Conservation (phyloP, 2,113 vertebrate genomes). For the Pangasianodon gigas region DNA sequence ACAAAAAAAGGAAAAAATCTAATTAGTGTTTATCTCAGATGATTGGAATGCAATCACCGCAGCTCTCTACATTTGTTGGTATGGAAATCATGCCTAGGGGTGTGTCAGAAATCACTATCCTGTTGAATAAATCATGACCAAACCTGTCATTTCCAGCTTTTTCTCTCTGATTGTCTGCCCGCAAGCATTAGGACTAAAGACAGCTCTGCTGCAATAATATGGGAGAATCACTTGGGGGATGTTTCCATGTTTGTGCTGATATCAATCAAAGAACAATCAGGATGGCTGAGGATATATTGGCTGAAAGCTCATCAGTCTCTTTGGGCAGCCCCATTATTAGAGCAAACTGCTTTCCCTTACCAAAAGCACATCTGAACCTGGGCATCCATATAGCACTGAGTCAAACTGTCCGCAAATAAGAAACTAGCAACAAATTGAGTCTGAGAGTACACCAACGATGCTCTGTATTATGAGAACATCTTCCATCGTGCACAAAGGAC, state of each 20-base stretch:
- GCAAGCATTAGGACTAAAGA: constrained; percentile 53
- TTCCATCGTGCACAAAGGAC: neutral
- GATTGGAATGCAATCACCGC: constrained; percentile 79
- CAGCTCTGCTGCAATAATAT: constrained; percentile 46
- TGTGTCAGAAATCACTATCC: constrained; percentile 58
- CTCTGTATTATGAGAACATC: neutral
- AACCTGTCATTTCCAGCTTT: constrained; percentile 60
- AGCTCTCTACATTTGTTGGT: constrained; percentile 64
- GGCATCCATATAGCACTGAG: neutral
- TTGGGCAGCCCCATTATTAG: constrained; percentile 28
- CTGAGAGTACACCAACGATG: neutral
- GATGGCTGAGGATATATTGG: constrained; percentile 24
- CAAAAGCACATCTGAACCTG: neutral
- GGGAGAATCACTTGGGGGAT: constrained; percentile 30
- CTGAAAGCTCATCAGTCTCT: constrained; percentile 27
- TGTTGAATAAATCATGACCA: constrained; percentile 58
- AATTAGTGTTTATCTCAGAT: constrained; percentile 76
- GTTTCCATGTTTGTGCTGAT: constrained; percentile 39
- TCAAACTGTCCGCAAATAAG: constrained; percentile 1
- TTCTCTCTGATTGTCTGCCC: constrained; percentile 58
- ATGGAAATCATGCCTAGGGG: constrained; percentile 65
- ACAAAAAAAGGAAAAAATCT: constrained; percentile 60
- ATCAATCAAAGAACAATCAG: constrained; percentile 54
- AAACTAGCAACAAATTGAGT: neutral
- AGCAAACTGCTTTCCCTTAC: constrained; percentile 11